Evolutionary conservation across 2,888 invertebrate genomes (phyloP), one percentile per base, ranked within the genome.

Genomic region (Myathropa florea): DNA sequence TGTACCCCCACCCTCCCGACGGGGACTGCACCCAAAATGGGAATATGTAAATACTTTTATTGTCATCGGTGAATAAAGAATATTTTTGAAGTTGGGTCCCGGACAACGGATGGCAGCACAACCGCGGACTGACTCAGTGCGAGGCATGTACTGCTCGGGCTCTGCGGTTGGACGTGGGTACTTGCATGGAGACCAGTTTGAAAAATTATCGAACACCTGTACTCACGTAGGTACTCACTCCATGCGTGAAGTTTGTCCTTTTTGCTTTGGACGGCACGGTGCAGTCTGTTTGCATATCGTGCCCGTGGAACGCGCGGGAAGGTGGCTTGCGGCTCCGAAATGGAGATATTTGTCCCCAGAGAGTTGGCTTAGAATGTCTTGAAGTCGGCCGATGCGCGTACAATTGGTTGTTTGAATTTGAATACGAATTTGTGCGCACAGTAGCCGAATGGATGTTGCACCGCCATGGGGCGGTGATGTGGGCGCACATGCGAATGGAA

Each of bases 1-100:
- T 82, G 86, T 81, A 81, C n/a, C 30, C 46, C 39, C 46, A 26
- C 39, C 36, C 39, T 39, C n/a, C 24, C 10, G 21, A 36, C 10
- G 60, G 79, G 55, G 61, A 46, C 70, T 90, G 90, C 91, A 91
- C 91, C 91, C 90, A 90, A 91, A 91, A 90, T 91, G 90, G 91
- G 89, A 91, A 91, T 91, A 91, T 91, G 91, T 91, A 91, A 91
- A 91, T 91, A 91, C 91, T 91, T 91, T 91, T 91, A 91, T 91
- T 91, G 91, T 91, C 91, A 91, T 91, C 90, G 91, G 83, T 83
- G 86, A 78, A 86, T 86, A 86, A 86, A 86, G 86, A 86, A 86
- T 86, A 83, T 86, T 86, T 86, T 83, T 86, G 78, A 83, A 86
- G 83, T 82, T 78, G n/a, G 39, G 30, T 63, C 18, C 59, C 1